Conservation (phyloP, 1,140 invertebrate genomes). For the Zaprionus ghesquierei region DNA sequence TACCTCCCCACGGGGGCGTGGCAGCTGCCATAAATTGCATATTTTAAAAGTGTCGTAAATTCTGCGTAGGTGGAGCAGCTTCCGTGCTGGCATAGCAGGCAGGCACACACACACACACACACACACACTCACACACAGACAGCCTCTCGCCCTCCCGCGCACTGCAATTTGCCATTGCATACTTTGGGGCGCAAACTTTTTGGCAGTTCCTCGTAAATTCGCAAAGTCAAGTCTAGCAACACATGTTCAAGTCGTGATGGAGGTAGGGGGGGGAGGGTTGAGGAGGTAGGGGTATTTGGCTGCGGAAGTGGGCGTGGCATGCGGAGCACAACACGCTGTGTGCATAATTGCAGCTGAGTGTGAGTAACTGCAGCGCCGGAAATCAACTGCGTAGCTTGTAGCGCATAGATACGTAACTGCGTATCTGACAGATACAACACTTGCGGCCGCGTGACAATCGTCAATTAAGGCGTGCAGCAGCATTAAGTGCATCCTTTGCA, state of each 20-base stretch:
- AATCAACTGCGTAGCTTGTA: background rate
- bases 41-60: conserved; percentile 77
- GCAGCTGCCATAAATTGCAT: conserved; percentile 63
- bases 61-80: conserved; percentile 63
- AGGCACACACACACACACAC: conserved; percentile 5
- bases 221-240: conserved; percentile 25
- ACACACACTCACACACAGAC: background rate
- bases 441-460: background rate
- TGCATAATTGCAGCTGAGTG: conserved; percentile 52
- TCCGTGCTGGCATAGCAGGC: conserved; percentile 62
- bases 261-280: background rate
- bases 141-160: background rate
- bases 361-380: background rate
- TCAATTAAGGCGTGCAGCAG: background rate
- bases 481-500: conserved; percentile 46
- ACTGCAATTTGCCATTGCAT: conserved; percentile 53
- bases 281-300: background rate
- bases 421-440: conserved; percentile 7
- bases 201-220: conserved; percentile 54
- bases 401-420: background rate
- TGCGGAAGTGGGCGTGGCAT: background rate
- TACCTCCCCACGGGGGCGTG: too few species aligned
- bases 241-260: conserved; percentile 13
- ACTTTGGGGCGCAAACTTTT: conserved; percentile 62
- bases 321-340: background rate